Percentiles rank a stretch among this genome's conserved stretches.
phyloP scores from a whole-genome alignment of 1,140 invertebrate genomes.

The Artemia franciscana region DNA sequence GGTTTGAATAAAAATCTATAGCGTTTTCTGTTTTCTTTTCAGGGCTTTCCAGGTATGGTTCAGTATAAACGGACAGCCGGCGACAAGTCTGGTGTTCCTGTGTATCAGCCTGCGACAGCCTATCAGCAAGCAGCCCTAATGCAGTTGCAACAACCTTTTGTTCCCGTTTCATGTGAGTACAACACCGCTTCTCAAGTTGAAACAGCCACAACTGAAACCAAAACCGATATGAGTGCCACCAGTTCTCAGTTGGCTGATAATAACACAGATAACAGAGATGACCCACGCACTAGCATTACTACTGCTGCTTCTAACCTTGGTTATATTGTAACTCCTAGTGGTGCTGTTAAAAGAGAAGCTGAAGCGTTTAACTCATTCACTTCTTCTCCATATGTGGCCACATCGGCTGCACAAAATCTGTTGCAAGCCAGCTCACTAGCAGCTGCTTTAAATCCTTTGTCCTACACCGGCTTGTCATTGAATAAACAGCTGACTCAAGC shows the following conservation, averaged over 20 bases:
- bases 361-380: neutral
- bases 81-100: constrained; percentile 79
- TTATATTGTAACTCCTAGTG: neutral
- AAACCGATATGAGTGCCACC: neutral
- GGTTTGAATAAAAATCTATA: no score
- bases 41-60: constrained; percentile 80
- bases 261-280: neutral
- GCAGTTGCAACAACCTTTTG: constrained; percentile 66
- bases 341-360: neutral
- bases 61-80: constrained; percentile 72
- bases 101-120: constrained; percentile 64
- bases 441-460: neutral
- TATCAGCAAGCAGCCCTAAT: constrained; percentile 67
- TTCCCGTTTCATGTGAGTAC: constrained; percentile 28
- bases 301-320: neutral
- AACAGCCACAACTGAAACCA: neutral
- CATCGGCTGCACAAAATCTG: no score
- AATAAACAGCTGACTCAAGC: neutral
- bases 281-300: neutral
- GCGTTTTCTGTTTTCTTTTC: constrained; percentile 23
- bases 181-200: neutral
- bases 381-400: neutral
- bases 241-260: neutral
- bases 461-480: neutral
- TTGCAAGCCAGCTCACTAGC: neutral